Conservation (phyloP, 2,113 vertebrate genomes). For the Tenrec ecaudatus region DNA sequence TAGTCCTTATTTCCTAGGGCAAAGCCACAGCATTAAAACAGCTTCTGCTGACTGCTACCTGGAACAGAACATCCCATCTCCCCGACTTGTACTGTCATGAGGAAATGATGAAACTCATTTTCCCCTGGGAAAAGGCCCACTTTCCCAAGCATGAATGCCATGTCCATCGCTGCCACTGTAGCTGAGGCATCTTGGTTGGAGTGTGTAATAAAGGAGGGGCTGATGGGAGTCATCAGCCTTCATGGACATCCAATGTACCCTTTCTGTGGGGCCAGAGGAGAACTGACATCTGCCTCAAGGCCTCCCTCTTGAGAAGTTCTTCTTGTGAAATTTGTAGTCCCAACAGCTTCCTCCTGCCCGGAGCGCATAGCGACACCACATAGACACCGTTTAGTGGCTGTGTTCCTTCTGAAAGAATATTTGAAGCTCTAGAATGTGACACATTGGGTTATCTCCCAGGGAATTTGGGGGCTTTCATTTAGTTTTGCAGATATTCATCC, state of each 20-base stretch:
- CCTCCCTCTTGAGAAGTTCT: neutral
- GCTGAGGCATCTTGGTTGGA: slow-evolving; percentile 38
- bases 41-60: slow-evolving; percentile 10
- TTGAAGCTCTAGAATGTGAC: neutral
- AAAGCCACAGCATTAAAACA: slow-evolving; percentile 62
- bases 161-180: neutral
- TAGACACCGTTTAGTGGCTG: neutral
- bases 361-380: neutral
- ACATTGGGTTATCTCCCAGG: neutral
- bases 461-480: neutral
- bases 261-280: slow-evolving; percentile 19
- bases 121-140: slow-evolving; percentile 25
- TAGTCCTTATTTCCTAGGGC: slow-evolving; percentile 65
- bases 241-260: neutral
- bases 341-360: neutral
- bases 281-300: neutral
- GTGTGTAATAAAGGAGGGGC: neutral
- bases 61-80: slow-evolving; percentile 66
- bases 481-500: slow-evolving; percentile 12
- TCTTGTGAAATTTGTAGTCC: neutral
- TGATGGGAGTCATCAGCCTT: slow-evolving; percentile 46
- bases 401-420: neutral
- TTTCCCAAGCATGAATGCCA: slow-evolving; percentile 50
- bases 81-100: slow-evolving; percentile 62
- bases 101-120: slow-evolving; percentile 65